These are phyloP conservation scores for Furnarius figulus DNA, from an alignment of 2,113 vertebrate species.

Conservation along the genomic window DNA sequence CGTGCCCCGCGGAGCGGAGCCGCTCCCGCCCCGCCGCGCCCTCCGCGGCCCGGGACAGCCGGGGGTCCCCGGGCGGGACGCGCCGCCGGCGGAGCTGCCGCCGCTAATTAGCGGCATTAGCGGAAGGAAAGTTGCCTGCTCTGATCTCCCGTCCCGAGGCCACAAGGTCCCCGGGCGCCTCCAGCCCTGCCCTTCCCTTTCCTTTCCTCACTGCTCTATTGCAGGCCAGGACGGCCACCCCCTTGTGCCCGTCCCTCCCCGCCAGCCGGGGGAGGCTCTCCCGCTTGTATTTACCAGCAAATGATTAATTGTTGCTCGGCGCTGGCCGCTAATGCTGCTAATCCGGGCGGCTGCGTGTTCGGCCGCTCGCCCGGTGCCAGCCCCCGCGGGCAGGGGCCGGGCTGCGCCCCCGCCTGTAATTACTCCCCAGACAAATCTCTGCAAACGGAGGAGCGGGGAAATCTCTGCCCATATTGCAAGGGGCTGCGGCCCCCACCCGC, in stretches of 20 bases:
- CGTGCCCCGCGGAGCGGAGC: fast-evolving
- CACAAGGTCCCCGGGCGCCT: neutral
- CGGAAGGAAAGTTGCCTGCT: conserved; percentile 25
- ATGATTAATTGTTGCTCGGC: conserved; percentile 61
- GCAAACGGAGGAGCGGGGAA: conserved; percentile 5
- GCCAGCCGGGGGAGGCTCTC: neutral
- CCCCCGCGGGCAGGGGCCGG: neutral
- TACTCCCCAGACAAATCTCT: conserved; percentile 60
- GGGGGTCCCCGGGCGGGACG: neutral
- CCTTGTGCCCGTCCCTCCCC: neutral
- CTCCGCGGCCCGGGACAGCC: neutral
- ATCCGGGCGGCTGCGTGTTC: conserved; percentile 58
- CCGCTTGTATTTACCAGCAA: conserved; percentile 47
- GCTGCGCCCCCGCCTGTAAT: conserved; percentile 23
- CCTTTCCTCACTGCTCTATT: neutral
- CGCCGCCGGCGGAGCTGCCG: neutral
- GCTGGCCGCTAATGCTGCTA: conserved; percentile 60
- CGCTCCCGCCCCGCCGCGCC: neutral
- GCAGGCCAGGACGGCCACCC: neutral
- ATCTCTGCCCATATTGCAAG: conserved; percentile 65
- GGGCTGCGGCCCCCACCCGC: conserved; percentile 55
- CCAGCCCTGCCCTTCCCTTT: neutral
- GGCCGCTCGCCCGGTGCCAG: conserved; percentile 40
- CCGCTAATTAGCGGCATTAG: conserved; percentile 54
- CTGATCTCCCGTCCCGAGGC: conserved; percentile 27